Percentiles rank a stretch among this genome's conserved stretches.
These are phyloP conservation scores for Hippolais icterina DNA, from an alignment of 2,113 vertebrate genomes.

Conservation along the genomic window DNA sequence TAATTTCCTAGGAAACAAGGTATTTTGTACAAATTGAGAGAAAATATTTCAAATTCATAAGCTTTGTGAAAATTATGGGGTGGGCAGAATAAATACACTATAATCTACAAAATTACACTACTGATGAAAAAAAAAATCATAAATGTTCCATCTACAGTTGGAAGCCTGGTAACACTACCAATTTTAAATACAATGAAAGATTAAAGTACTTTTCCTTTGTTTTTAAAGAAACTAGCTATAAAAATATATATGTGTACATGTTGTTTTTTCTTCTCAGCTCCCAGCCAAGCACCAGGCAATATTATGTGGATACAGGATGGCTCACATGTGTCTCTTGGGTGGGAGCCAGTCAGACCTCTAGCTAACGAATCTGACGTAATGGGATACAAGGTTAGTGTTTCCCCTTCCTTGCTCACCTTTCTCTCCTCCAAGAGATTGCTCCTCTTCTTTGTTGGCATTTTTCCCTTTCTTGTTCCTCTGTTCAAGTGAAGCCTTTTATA, in stretches of 20 bases:
- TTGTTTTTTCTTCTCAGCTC: conserved; percentile 75
- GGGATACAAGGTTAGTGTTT: conserved; percentile 89
- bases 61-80: not conserved
- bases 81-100: not conserved
- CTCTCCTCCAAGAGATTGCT: not conserved
- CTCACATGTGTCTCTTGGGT: conserved; percentile 87
- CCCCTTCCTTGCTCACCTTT: not conserved
- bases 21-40: conserved; percentile 34
- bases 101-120: conserved; percentile 30
- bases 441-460: not conserved
- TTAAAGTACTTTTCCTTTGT: not conserved
- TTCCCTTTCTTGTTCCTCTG: not conserved
- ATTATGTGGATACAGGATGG: conserved; percentile 94
- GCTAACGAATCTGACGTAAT: conserved; percentile 94
- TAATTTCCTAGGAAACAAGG: conserved; percentile 45
- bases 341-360: conserved; percentile 89
- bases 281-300: conserved; percentile 86
- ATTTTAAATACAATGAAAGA: not conserved
- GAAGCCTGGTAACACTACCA: not conserved
- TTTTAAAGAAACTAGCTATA: not conserved
- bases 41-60: conserved; percentile 40
- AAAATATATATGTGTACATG: not conserved
- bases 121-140: not conserved
- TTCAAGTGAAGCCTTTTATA: not conserved
- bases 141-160: not conserved